Evolutionary conservation across 1,140 invertebrate genomes (phyloP), one percentile per base, ranked within the genome.

Genomic region (Drosophila murphyi): DNA sequence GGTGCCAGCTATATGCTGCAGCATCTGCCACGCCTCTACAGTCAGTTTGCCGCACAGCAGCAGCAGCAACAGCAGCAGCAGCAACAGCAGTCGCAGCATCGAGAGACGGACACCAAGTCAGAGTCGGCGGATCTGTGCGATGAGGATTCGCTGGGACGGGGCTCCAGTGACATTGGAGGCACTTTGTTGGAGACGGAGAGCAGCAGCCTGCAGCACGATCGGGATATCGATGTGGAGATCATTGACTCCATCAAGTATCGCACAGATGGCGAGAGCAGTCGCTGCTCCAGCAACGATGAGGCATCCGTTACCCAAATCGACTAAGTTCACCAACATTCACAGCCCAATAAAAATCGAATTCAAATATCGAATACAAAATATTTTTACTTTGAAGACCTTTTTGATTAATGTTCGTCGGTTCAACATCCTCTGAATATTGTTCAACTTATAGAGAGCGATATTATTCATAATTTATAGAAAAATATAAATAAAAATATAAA

Each of bases 1-100:
- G 93, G 92, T n/a, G 93, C 93, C 8, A 93, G 93, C 64, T 94
- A 94, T 61, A 93, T 94, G 67, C 90, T 94, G 68, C 93, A 93
- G 39, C 94, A 94, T 76, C 90, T 94, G 54, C 90, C 92, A 2
- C 83, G 91, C 0, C 93, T 94, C 47, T 94, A 94, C 70, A 93
- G 92, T 60, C 92, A 93, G 54, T 89, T 94, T 60, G 82, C 91
- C 1, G 86, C 91, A 31, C 82, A 88, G 2, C 79, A 80, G 67
- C 74, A 82, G 31, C 39, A 39, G 37, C 37, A 39, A 8, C 37
- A 39, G 65, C 43, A 5, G 71, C 70, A 10, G 43, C 75, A 48
- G 70, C 75, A 20, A 54, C 77, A 79, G 54, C 70, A 41, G 43
- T 74, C 5, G 48, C 59, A 29, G 51, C 57, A 50, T 45, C 12